Evolutionary conservation across 2,113 vertebrate species (phyloP).

Genomic region (rat (Rattus norvegicus)): GRCr8 NC_086036.1:12759001-12759500

Average conservation of each 20-base stretch:
- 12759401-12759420: background rate
- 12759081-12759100: background rate
- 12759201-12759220: background rate
- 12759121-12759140: background rate
- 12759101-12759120: background rate
- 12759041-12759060: background rate
- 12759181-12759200: background rate
- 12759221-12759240: background rate
- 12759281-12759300: background rate
- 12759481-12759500: background rate
- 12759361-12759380: background rate
- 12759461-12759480: background rate
- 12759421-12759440: background rate
- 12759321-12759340: background rate
- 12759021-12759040: background rate
- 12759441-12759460: background rate
- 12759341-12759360: background rate
- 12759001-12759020: no score
- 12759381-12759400: background rate
- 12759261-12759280: background rate
- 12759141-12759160: background rate
- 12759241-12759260: background rate
- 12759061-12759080: no score
- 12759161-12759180: background rate
- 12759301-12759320: background rate